Evolutionary conservation across 1,140 invertebrate genomes (phyloP).

Genomic region (Marisa cornuarietis): DNA sequence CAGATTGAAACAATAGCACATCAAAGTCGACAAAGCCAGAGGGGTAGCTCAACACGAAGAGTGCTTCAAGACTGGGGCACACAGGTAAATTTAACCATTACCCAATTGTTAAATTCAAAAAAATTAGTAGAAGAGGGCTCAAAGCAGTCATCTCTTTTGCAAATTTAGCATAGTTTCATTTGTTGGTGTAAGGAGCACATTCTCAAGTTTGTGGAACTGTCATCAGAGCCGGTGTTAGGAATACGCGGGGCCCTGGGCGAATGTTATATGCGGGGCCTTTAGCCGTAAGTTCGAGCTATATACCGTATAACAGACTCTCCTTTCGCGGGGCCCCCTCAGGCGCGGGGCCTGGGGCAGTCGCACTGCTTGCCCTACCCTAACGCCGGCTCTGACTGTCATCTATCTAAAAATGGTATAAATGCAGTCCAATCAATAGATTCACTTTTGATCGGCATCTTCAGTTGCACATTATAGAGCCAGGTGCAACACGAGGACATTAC

Average conservation of each 20-base stretch:
- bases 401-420: not conserved
- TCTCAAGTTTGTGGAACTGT: no score
- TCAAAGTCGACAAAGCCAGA: constrained; percentile 13
- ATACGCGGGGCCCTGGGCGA: no score
- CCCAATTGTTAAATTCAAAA: not conserved
- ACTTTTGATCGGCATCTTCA: not conserved
- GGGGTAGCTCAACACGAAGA: constrained; percentile 37
- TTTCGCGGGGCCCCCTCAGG: no score
- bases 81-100: not conserved
- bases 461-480: not conserved
- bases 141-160: not conserved
- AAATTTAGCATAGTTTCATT: not conserved
- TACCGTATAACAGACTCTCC: no score
- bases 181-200: no score
- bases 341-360: no score
- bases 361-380: no score
- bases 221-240: no score
- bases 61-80: constrained; percentile 53
- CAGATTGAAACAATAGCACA: constrained; percentile 33
- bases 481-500: not conserved
- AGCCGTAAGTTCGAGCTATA: no score
- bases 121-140: no score
- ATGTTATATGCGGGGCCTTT: no score
- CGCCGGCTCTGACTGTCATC: no score
- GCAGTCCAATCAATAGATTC: not conserved